phyloP scores from a whole-genome alignment of 92 coral and sea anemone species.

The Phenganax subtilis region DNA sequence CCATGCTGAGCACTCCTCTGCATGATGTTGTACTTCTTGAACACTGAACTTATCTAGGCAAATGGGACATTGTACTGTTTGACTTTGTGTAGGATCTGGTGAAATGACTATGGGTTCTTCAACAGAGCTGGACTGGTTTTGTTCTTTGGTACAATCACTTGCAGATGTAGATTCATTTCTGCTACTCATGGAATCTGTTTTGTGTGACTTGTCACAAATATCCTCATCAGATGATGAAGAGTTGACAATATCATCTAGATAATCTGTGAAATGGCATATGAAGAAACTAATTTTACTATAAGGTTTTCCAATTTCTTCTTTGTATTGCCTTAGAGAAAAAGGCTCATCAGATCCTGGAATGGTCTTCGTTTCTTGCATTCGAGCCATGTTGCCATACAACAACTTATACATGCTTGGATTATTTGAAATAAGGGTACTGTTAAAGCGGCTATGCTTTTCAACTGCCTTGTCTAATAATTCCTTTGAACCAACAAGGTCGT shows the following conservation, averaged over 20 bases:
- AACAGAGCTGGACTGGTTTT: background rate
- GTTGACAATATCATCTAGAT: background rate
- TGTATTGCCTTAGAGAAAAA: background rate
- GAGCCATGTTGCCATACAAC: background rate
- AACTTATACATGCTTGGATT: background rate
- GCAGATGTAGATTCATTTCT: background rate
- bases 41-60: background rate
- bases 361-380: background rate
- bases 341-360: background rate
- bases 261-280: background rate
- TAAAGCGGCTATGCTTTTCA: background rate
- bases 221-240: background rate
- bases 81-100: background rate
- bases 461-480: background rate
- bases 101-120: background rate
- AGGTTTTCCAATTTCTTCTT: background rate
- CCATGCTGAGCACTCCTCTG: slow-evolving; percentile 59
- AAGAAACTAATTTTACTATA: background rate
- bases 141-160: background rate
- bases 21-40: slow-evolving; percentile 52
- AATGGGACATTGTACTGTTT: background rate
- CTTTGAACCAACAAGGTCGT: background rate
- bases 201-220: background rate
- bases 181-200: background rate
- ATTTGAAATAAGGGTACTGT: background rate